Evolutionary conservation across 53 echinoderm and acorn worm genomes (phyloP), one percentile per base, ranked within the genome.

Genomic region (Paracentrotus lividus): DNA sequence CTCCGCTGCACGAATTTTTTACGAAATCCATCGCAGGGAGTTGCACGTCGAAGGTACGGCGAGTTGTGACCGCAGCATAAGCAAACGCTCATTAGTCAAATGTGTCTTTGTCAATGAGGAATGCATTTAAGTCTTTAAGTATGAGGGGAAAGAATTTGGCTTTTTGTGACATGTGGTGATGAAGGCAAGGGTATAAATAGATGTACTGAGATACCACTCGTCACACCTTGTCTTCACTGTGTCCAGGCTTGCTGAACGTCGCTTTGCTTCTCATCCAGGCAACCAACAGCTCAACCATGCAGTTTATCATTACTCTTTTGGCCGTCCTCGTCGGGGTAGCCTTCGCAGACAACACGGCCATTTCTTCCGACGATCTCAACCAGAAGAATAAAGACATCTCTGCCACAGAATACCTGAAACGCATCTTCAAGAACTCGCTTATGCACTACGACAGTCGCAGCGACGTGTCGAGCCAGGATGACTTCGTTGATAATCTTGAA

Each of bases 311-410:
- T 38, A 14, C 16, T 72, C 15, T 72, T 38, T 72, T 72, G 13
- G 72, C 72, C 72, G 72, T 72, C 16, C 72, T 72, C 8, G 72
- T 72, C 72, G 72, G 72, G 72, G 72, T 20, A 72, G 72, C 36
- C 16, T 34, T 72, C 72, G 72, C 72, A 8, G 3, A 72, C 34
- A 34, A 34, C 36, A 72, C 15, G 72, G 20, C 18, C 1, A 13
- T 34, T 15, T 34, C 72, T 8, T 15, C 72, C 36, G 72, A 8
- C 36, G 72, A 72, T 2, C 34, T 15, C 36, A 72, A 72, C 34
- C 34, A 72, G 36, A 13, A 72, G 40, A 72, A 72, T 38, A 72
- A 72, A 7, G 72, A 40, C 20, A 72, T 72, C 72, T 72, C 72
- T 2, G 7, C 72, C 16, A 38, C 2, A 1, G 40, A 72, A 38